Conservation (phyloP, 92 coral and sea anemone species). For the Virgularia gustaviana region DNA sequence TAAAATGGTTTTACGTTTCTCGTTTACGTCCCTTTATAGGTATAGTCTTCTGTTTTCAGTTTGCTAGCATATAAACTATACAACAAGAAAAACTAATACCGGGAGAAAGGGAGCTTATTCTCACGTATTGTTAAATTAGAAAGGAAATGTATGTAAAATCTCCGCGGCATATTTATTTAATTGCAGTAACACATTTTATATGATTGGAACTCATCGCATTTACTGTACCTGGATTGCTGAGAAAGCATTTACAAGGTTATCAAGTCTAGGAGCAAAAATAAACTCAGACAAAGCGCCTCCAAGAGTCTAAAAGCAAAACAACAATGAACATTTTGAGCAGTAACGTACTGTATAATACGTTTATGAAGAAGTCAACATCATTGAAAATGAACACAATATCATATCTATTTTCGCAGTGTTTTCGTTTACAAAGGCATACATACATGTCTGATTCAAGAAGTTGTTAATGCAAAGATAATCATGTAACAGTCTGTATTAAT, state of each 20-base stretch:
- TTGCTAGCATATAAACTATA: too few species aligned
- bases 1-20: too few species aligned
- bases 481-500: background rate
- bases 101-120: too few species aligned
- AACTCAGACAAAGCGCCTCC: constrained; percentile 95
- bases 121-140: too few species aligned
- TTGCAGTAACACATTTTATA: too few species aligned
- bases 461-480: background rate
- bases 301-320: constrained; percentile 55
- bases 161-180: too few species aligned
- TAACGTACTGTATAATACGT: background rate
- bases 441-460: background rate
- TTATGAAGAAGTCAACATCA: background rate
- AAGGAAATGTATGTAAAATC: too few species aligned
- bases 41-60: too few species aligned
- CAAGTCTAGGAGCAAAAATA: constrained; percentile 92
- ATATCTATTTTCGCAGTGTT: background rate
- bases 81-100: too few species aligned
- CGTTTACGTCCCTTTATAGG: too few species aligned
- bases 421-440: background rate
- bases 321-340: too few species aligned
- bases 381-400: background rate
- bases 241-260: constrained; percentile 86
- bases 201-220: too few species aligned
- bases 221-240: constrained; percentile 76